These are phyloP conservation scores for Hecatera dysodea DNA, from an alignment of 2,888 invertebrate genomes.

Conservation along the genomic window DNA sequence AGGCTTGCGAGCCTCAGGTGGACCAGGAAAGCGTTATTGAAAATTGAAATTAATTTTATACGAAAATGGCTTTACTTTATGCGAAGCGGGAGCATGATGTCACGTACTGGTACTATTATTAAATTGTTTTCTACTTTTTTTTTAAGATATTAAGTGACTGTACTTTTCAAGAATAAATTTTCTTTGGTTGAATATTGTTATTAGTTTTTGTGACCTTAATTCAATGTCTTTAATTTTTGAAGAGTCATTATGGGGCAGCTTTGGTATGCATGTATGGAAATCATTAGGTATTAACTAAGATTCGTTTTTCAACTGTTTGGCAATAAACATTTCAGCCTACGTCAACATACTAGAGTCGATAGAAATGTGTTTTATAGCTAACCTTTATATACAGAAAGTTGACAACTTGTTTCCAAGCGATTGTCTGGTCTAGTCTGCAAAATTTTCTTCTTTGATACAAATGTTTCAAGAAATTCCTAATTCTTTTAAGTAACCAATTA, in stretches of 20 bases:
- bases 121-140: background rate
- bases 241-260: background rate
- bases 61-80: slow-evolving; percentile 33
- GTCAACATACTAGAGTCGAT: background rate
- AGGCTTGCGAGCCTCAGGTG: slow-evolving; percentile 56
- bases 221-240: background rate
- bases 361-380: background rate
- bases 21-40: slow-evolving; percentile 48
- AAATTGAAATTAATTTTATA: slow-evolving; percentile 54
- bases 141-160: background rate
- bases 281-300: background rate
- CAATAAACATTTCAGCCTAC: no score
- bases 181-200: background rate
- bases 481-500: background rate
- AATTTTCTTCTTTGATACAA: background rate
- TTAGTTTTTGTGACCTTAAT: background rate
- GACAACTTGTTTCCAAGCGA: background rate
- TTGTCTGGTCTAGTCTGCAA: background rate
- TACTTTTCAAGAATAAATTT: background rate
- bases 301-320: no score
- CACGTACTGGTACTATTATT: slow-evolving; percentile 17
- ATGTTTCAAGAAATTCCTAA: no score
- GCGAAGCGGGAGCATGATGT: slow-evolving; percentile 9
- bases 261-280: background rate
- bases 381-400: background rate